Evolutionary conservation across 2,113 vertebrate genomes (phyloP), one percentile per base, ranked within the genome.

Genomic region (Argyrosomus japonicus): DNA sequence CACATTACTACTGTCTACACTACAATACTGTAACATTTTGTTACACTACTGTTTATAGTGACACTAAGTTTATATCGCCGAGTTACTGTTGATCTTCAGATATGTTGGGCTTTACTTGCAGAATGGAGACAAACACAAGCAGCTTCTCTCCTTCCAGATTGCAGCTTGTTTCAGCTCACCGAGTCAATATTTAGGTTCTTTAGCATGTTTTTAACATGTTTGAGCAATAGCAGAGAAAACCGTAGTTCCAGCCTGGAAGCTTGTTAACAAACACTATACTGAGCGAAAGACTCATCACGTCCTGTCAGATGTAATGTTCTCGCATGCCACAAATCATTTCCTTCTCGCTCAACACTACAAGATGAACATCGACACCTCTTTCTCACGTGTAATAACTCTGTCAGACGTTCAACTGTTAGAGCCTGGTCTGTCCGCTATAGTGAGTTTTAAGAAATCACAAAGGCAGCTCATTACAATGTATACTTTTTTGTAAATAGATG

Each of bases 381-480:
- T 82, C 74, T 68, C 73, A 62, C 64, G 36, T 29, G 29, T 86
- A 80, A 83, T 78, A 82, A 82, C 81, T 58, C 63, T 43, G 63
- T 64, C 71, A 53, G 58, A 86, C 71, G 47, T 69, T 12, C 29
- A 74, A 73, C 75, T 77, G 71, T 89, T 74, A 75, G 47, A 81
- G 36, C 56, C 74, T 9, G 57, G 43, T 84, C 74, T 76, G 77
- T 80, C 65, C 60, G 5, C 82, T 77, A 67, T 51, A 80, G 72
- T 79, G 79, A 81, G 74, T 90, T 87, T 90, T 67, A 85, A 88
- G 83, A 87, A 87, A 85, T 89, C 87, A 88, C 78, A 81, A 91
- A 89, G 95, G 95, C 95, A 95, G 94, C 95, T 96, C 93, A 90
- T 93, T 89, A 87, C 86, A 63, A 78, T 91, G 88, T 95, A 93